Percentiles rank a stretch among this genome's conserved stretches.
Evolutionary conservation across 2,888 invertebrate genomes (phyloP).

Genomic region (Eristalinus sepulchralis): DNA sequence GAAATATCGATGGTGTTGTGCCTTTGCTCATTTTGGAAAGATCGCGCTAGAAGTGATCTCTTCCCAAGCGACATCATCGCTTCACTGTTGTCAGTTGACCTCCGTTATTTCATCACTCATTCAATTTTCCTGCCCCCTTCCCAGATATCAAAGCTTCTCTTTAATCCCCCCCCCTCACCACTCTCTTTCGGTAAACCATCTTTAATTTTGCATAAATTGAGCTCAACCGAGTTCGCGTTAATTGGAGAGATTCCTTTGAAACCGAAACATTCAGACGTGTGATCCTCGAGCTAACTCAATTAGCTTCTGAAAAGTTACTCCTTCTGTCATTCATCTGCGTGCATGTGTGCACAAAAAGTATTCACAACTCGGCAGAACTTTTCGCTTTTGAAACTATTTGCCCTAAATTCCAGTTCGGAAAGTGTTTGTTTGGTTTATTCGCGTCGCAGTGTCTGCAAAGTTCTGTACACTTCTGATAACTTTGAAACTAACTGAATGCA

Average conservation of each 20-base stretch:
- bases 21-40: too few species aligned
- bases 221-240: background rate
- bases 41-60: too few species aligned
- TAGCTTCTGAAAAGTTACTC: constrained; percentile 44
- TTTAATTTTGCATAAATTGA: background rate
- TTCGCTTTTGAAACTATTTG: constrained; percentile 62
- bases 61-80: too few species aligned
- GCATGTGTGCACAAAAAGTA: constrained; percentile 41
- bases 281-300: constrained; percentile 56
- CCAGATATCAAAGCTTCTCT: background rate
- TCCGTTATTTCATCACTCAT: too few species aligned
- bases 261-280: constrained; percentile 21
- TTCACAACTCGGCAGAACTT: constrained; percentile 63
- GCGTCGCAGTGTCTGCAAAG: constrained; percentile 71
- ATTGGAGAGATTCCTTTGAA: background rate
- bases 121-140: too few species aligned
- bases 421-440: constrained; percentile 71
- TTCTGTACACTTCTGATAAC: constrained; percentile 68
- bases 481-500: constrained; percentile 67
- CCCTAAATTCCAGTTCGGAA: constrained; percentile 70
- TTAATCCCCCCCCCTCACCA: background rate
- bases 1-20: too few species aligned
- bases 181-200: background rate
- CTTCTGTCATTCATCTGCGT: background rate
- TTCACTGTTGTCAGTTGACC: too few species aligned